A percentile compares a stretch with the other conserved stretches of the same genome.
phyloP scores from a whole-genome alignment of 2,888 invertebrate genomes.

The Cataglyphis rosenhaueri region DNA sequence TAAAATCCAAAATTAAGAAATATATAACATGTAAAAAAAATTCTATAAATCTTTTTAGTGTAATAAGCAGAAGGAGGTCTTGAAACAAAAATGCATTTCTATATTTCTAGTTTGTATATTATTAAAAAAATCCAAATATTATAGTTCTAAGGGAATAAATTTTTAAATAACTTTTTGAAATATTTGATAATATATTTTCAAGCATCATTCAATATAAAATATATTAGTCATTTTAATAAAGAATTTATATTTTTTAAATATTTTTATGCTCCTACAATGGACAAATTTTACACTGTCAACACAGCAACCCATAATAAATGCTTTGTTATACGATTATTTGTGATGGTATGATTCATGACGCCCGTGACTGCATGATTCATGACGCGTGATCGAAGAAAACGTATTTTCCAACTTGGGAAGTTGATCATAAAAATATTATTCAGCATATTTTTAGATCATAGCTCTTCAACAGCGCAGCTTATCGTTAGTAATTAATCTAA shows the following conservation, averaged over 20 bases:
- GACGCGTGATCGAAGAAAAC: neutral
- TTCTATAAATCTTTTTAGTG: neutral
- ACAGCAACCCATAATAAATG: neutral
- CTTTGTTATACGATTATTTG: conserved; percentile 12
- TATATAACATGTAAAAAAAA: neutral
- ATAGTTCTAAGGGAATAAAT: neutral
- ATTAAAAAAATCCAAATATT: neutral
- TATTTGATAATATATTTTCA: neutral
- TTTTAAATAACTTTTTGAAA: neutral
- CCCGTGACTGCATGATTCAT: conserved; percentile 11
- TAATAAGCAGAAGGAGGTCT: neutral
- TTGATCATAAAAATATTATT: neutral
- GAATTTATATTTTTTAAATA: neutral
- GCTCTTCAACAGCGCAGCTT: neutral
- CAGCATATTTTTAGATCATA: neutral
- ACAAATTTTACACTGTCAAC: neutral
- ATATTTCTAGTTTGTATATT: neutral
- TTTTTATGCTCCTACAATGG: neutral
- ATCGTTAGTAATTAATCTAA: neutral
- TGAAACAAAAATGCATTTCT: neutral
- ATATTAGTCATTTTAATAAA: neutral
- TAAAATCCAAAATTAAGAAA: neutral
- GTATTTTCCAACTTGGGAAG: neutral
- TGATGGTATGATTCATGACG: conserved; percentile 22
- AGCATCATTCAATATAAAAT: neutral